These are phyloP conservation scores for Nomada hirtipes DNA, from an alignment of 2,888 invertebrate species.

Conservation along the genomic window DNA sequence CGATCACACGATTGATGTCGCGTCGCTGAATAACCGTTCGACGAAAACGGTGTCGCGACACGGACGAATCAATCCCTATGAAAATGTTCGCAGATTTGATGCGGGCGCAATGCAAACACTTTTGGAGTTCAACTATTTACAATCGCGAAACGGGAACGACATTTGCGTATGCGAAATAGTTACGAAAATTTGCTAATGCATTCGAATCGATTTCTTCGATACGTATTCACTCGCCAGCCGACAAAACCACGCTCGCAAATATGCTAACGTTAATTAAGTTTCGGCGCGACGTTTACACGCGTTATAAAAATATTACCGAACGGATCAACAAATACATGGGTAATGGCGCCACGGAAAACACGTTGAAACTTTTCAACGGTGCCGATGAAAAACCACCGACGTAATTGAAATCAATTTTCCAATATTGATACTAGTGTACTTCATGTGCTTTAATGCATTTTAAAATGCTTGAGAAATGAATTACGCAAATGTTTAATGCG, in stretches of 20 bases:
- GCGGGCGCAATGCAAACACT: conserved; percentile 28
- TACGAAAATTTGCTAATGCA: conserved; percentile 51
- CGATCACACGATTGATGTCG: background rate
- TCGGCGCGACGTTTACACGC: background rate
- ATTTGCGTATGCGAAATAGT: conserved; percentile 47
- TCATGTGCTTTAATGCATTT: background rate
- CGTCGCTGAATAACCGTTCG: background rate
- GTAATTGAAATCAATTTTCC: conserved; percentile 20
- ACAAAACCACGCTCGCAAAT: conserved; percentile 17
- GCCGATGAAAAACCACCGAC: background rate
- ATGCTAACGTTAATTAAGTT: conserved; percentile 52
- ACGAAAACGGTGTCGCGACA: background rate
- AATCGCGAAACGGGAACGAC: background rate
- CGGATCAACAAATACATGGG: conserved; percentile 36
- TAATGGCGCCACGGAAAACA: conserved; percentile 19
- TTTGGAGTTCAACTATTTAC: conserved; percentile 26
- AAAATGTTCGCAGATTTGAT: conserved; percentile 43
- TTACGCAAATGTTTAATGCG: background rate
- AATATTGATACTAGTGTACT: background rate
- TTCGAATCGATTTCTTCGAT: conserved; percentile 40
- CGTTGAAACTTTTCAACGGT: conserved; percentile 31
- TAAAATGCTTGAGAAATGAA: background rate
- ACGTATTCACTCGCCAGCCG: conserved; percentile 27
- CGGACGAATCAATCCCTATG: conserved; percentile 25
- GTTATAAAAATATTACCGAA: conserved; percentile 46